Evolutionary conservation across 2,797 vertebrate genomes (phyloP).

Genomic region (Heterohyrax brucei): DNA sequence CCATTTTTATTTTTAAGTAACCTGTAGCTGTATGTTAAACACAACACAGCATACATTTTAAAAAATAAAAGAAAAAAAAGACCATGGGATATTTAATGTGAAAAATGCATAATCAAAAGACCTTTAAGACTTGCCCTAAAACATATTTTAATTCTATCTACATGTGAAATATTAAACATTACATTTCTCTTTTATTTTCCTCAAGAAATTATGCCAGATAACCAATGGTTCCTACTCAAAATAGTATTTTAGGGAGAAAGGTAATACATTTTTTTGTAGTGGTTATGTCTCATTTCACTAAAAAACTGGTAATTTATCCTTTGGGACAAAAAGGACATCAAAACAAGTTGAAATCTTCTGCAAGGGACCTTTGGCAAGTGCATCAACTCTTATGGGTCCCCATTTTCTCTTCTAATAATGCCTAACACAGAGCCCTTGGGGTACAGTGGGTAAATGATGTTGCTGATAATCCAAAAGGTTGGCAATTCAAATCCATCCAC

Average conservation of each 20-base stretch:
- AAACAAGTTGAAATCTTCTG: slow-evolving; percentile 1
- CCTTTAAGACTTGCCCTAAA: not conserved
- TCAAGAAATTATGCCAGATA: slow-evolving; percentile 38
- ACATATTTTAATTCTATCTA: slow-evolving; percentile 48
- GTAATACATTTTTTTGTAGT: slow-evolving; percentile 22
- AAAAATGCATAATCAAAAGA: slow-evolving; percentile 62
- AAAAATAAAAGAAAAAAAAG: slow-evolving; percentile 39
- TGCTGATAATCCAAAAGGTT: no score
- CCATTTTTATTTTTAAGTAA: slow-evolving; percentile 10
- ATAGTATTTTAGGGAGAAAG: slow-evolving; percentile 31
- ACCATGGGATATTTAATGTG: not conserved
- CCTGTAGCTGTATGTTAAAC: slow-evolving; percentile 65
- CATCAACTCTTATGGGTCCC: not conserved
- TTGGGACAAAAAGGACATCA: not conserved
- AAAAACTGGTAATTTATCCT: slow-evolving; percentile 29
- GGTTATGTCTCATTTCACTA: slow-evolving; percentile 52
- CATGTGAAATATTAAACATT: slow-evolving; percentile 41
- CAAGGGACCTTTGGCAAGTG: not conserved
- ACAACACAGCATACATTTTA: not conserved
- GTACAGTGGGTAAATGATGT: no score
- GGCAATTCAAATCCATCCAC: no score
- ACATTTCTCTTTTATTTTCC: not conserved
- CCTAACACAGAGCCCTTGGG: no score
- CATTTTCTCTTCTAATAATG: not conserved
- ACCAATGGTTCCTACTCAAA: not conserved